Evolutionary conservation across 2,888 invertebrate genomes (phyloP).

Genomic region (Ochropleura plecta): DNA sequence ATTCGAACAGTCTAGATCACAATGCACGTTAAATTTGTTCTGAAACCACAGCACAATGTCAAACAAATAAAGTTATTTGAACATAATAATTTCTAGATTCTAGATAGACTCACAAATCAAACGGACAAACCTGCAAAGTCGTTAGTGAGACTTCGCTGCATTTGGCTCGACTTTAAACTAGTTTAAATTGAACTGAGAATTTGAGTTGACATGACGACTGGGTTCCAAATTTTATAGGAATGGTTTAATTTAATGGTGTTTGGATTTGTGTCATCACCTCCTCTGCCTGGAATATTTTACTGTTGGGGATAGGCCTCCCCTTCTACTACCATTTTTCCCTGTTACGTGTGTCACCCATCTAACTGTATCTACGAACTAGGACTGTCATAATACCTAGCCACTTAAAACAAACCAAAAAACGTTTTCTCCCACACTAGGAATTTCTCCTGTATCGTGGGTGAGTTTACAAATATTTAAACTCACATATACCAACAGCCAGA

Average conservation of each 20-base stretch:
- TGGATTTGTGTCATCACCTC: not conserved
- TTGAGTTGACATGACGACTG: slow-evolving; percentile 18
- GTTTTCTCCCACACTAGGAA: too few relatives aligned
- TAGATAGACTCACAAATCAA: slow-evolving; percentile 52
- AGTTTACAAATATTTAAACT: too few relatives aligned
- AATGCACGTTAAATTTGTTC: slow-evolving; percentile 3
- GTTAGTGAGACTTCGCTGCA: slow-evolving; percentile 50
- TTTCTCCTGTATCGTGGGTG: too few relatives aligned
- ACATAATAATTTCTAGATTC: slow-evolving; percentile 33
- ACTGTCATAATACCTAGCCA: too few relatives aligned
- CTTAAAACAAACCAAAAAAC: too few relatives aligned
- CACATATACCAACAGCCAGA: too few relatives aligned
- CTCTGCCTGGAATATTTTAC: too few relatives aligned
- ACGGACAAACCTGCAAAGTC: slow-evolving; percentile 49
- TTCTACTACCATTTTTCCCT: too few relatives aligned
- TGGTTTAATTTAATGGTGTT: not conserved
- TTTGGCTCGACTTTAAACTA: slow-evolving; percentile 42
- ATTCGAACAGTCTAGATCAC: slow-evolving; percentile 2
- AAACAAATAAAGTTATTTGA: slow-evolving; percentile 33
- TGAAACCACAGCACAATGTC: slow-evolving; percentile 5
- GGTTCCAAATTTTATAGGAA: slow-evolving; percentile 7
- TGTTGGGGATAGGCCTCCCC: too few relatives aligned
- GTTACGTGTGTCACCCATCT: too few relatives aligned
- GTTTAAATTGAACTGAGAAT: slow-evolving; percentile 49
- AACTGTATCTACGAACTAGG: too few relatives aligned